Base-by-base conservation (phyloP, 1,140 invertebrate genomes). In the Zaprionus taronus region DNA sequence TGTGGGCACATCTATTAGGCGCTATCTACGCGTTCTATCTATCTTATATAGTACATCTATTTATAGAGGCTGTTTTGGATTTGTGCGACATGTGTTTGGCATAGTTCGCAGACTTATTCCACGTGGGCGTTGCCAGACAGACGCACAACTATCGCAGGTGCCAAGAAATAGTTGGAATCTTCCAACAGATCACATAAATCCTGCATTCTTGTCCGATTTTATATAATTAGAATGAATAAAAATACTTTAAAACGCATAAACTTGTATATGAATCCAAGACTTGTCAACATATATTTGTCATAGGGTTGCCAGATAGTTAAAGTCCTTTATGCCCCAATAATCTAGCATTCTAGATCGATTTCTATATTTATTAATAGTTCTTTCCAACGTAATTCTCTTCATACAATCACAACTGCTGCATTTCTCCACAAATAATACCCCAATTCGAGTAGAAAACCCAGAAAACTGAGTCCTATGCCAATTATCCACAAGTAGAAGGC, bases 51-150 rank as follows among this genome's bases (percentile, higher is more conserved):
- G 9, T 22, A 5, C 12, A 24, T 22, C 47, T 47, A 47, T 47
- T 47, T 47, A 17, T 47, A 47, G n/a, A n/a, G n/a, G 7, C 7
- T 17, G 6, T n/a, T n/a, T 41, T 6, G 38, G 38, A 66, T 67
- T 22, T 60, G 41, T 58, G 41, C 26, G 41, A 47, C 41, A 47
- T 17, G n/a, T 47, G 41, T 47, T 47, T 41, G 38, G 38, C 38
- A 41, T 15, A n/a, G 38, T 15, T 47, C 41, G 41, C 41, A 47
- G 15, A 47, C n/a, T 47, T 47, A 47, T 47, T 7, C n/a, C 6
- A 9, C 7, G 64, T 67, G 64, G 64, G 64, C 53, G 64, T 64
- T 64, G 62, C 62, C 64, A 67, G 53, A 66, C 34, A 65, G 51
- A 12, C 28, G 62, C 49, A 38, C 34, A 56, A 38, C 12, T 22